Evolutionary conservation across 2,113 vertebrate species (phyloP).

Genomic region (Pipra filicauda): DNA sequence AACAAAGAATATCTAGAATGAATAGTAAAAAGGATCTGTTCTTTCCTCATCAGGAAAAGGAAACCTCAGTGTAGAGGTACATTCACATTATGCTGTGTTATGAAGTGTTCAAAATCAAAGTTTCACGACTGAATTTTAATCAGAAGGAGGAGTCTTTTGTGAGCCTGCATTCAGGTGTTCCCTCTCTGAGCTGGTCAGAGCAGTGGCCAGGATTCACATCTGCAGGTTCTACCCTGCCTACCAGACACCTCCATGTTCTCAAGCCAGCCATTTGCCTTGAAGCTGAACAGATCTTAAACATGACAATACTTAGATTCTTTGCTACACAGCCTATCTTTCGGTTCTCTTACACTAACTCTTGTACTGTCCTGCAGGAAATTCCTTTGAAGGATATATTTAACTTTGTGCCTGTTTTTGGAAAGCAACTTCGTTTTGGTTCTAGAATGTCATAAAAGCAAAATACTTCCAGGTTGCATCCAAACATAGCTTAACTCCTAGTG

Average conservation of each 20-base stretch:
- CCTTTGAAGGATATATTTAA: not conserved
- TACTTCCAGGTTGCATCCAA: not conserved
- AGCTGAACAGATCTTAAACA: not conserved
- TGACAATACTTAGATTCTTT: not conserved
- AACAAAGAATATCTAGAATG: not conserved
- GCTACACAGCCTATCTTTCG: not conserved
- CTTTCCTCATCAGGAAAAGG: not conserved
- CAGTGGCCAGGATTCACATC: not conserved
- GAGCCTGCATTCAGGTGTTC: rapidly evolving
- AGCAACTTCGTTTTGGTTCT: not conserved
- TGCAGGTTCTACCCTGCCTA: not conserved
- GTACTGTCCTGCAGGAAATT: not conserved
- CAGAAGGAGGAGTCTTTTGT: not conserved
- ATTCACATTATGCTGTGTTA: not conserved
- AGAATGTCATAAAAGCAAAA: not conserved
- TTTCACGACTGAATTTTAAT: not conserved
- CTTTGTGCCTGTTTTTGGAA: not conserved
- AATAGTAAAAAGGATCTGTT: not conserved
- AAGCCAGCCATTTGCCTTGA: not conserved
- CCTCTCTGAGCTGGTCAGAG: not conserved
- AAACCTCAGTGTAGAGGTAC: not conserved
- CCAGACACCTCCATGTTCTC: not conserved
- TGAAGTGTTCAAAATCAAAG: not conserved
- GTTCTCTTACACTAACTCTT: not conserved
- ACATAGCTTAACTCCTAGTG: not conserved